Percentiles rank a stretch among this genome's conserved stretches.
phyloP scores from a whole-genome alignment of 2,888 invertebrate genomes.

The Dastarcus helophoroides region DNA sequence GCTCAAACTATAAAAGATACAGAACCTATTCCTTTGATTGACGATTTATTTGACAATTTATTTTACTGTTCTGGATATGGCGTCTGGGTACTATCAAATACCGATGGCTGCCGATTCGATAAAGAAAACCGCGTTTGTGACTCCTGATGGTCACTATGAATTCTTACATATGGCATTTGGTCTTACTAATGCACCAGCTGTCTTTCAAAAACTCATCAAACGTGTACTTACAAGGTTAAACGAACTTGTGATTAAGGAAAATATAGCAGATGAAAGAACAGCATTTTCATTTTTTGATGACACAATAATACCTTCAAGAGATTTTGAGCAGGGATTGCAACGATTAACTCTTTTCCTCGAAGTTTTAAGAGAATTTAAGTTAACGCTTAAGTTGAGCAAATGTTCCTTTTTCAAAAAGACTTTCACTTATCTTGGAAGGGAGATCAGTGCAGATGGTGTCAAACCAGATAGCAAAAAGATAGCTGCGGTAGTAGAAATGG shows the following conservation, averaged over 20 bases:
- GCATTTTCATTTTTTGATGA: slow-evolving; percentile 12
- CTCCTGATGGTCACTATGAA: slow-evolving; percentile 24
- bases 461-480: slow-evolving; percentile 9
- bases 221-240: neutral
- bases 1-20: slow-evolving; percentile 19
- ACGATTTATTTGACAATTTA: slow-evolving; percentile 21
- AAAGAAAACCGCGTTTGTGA: slow-evolving; percentile 23
- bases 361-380: slow-evolving; percentile 6
- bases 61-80: slow-evolving; percentile 23
- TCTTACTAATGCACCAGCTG: slow-evolving; percentile 24
- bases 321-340: slow-evolving; percentile 9
- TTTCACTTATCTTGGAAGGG: slow-evolving; percentile 12
- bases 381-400: slow-evolving; percentile 13
- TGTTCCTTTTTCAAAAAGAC: slow-evolving; percentile 11
- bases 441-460: slow-evolving; percentile 8
- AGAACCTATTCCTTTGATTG: slow-evolving; percentile 23
- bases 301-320: slow-evolving; percentile 9
- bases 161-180: slow-evolving; percentile 26
- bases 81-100: slow-evolving; percentile 24
- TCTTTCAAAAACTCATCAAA: slow-evolving; percentile 22
- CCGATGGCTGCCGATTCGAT: slow-evolving; percentile 18
- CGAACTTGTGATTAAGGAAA: slow-evolving; percentile 7
- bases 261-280: slow-evolving; percentile 1
- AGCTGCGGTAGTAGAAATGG: slow-evolving; percentile 8
- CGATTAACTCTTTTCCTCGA: slow-evolving; percentile 9